Evolutionary conservation across 2,888 invertebrate genomes (phyloP).

Genomic region (Ectobius pallidus): DNA sequence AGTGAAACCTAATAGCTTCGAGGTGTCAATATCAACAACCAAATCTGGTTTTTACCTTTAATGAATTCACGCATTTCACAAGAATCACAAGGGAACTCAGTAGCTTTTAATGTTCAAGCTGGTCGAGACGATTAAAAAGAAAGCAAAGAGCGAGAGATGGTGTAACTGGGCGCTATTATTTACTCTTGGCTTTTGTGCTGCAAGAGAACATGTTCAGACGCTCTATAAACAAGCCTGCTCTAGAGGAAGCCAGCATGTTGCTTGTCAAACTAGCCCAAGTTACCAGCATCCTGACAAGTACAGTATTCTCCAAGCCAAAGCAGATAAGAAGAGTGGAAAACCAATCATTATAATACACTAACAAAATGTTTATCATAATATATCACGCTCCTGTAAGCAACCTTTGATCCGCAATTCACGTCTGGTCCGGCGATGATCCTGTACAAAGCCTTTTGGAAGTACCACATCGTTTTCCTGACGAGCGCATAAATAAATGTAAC

Average conservation of each 20-base stretch:
- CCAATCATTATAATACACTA: neutral
- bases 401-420: too few relatives aligned
- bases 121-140: neutral
- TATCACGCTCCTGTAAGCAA: too few relatives aligned
- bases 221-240: slow-evolving; percentile 18
- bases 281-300: slow-evolving; percentile 8
- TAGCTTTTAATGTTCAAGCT: neutral
- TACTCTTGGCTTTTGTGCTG: slow-evolving; percentile 9
- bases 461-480: too few relatives aligned
- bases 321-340: neutral
- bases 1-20: neutral
- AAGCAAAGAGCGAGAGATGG: neutral
- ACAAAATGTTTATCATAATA: too few relatives aligned
- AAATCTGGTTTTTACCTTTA: slow-evolving; percentile 5
- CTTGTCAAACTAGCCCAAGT: slow-evolving; percentile 7
- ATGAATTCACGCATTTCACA: neutral
- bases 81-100: neutral
- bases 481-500: too few relatives aligned
- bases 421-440: too few relatives aligned
- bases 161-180: slow-evolving; percentile 10
- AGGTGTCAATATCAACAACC: slow-evolving; percentile 1
- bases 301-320: neutral
- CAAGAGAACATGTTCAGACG: slow-evolving; percentile 2
- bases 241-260: neutral
- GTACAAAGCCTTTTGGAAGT: too few relatives aligned